Evolutionary conservation across 30 jellyfish, hydroid and myxozoan genomes (phyloP).

Genomic region (Pelagia noctiluca): DNA sequence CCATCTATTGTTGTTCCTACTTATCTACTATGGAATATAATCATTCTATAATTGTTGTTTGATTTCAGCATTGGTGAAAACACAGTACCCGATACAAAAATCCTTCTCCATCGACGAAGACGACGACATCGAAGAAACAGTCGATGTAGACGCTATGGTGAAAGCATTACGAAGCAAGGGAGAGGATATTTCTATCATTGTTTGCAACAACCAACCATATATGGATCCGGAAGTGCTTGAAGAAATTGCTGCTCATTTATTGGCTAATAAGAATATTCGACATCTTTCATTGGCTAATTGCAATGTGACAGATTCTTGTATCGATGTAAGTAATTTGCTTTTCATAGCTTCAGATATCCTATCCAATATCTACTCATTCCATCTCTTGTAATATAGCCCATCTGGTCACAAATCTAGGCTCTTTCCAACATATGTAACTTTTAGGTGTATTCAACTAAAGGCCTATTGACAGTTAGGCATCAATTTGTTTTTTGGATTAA

Average conservation of each 20-base stretch:
- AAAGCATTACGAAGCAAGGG: conserved; percentile 74
- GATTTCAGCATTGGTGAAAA: conserved; percentile 48
- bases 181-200: conserved; percentile 66
- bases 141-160: conserved; percentile 71
- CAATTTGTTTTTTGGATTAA: no score
- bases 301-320: conserved; percentile 58
- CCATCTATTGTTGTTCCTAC: no score
- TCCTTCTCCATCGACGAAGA: conserved; percentile 70
- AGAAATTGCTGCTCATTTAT: conserved; percentile 73
- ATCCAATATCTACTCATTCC: no score
- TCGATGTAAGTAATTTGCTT: conserved; percentile 64
- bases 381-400: no score
- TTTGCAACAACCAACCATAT: conserved; percentile 69
- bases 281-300: conserved; percentile 79
- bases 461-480: no score
- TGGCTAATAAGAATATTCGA: conserved; percentile 71
- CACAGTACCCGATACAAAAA: conserved; percentile 66
- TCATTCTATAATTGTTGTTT: no score
- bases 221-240: conserved; percentile 82
- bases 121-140: conserved; percentile 54
- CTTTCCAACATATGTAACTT: no score
- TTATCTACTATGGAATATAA: no score
- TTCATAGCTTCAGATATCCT: no score
- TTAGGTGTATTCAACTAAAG: no score
- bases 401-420: no score